Percentiles rank a stretch among this genome's conserved stretches.
phyloP scores from a whole-genome alignment of 2,888 invertebrate genomes.

The Petrolisthes manimaculis region DNA sequence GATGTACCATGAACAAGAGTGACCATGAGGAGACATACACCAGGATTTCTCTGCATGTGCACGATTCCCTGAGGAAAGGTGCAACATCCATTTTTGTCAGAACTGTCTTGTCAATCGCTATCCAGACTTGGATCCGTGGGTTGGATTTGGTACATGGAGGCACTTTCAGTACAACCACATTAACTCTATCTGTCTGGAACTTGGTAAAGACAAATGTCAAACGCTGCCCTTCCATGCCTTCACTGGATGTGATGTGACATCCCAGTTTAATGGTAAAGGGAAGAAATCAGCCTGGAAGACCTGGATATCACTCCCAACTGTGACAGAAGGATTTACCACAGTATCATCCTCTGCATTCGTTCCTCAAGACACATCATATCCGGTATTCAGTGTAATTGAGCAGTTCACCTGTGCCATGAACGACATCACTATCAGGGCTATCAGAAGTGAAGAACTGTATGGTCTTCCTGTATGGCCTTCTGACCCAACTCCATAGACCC shows the following conservation, averaged over 20 bases:
- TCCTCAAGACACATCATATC: conserved; percentile 37
- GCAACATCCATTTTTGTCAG: conserved; percentile 15
- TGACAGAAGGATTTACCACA: conserved; percentile 28
- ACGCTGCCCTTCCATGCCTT: conserved; percentile 8
- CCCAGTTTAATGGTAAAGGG: conserved; percentile 30
- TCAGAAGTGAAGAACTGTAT: too few species aligned
- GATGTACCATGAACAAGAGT: conserved; percentile 10
- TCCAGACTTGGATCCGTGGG: conserved; percentile 24
- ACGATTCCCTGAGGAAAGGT: conserved; percentile 26
- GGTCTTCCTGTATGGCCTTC: too few species aligned
- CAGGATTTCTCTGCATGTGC: conserved; percentile 25
- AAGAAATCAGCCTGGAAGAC: conserved; percentile 27
- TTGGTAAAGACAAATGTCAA: conserved; percentile 26
- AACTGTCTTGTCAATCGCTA: conserved; percentile 6
- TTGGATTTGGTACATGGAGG: conserved; percentile 21
- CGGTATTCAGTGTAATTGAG: conserved; percentile 33
- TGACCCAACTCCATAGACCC: too few species aligned
- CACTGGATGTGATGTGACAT: conserved; percentile 28
- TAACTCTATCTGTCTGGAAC: conserved; percentile 11
- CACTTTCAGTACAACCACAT: conserved; percentile 23
- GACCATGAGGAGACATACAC: conserved; percentile 31
- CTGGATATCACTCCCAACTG: conserved; percentile 23
- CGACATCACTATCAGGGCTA: conserved; percentile 4
- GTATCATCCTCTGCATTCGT: conserved; percentile 28
- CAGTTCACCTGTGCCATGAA: conserved; percentile 25